Evolutionary conservation across 2,797 vertebrate genomes (phyloP).

Genomic region (Paratrypauchen microcephalus): DNA sequence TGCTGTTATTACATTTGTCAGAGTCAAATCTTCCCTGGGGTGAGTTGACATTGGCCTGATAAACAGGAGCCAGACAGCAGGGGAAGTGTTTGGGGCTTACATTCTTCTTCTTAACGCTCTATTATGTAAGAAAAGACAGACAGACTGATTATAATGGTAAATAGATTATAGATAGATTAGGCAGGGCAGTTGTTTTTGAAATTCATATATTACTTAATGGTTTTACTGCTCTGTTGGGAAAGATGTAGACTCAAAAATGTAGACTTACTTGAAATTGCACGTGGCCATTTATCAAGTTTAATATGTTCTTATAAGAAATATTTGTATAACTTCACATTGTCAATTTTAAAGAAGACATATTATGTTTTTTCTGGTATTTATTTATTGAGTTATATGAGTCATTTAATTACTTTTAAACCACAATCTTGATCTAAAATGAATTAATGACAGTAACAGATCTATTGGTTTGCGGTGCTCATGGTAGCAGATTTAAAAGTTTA

Average conservation of each 20-base stretch:
- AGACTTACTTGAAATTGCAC: too few relatives aligned
- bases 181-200: slow-evolving; percentile 2
- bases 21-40: slow-evolving; percentile 19
- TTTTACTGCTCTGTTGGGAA: slow-evolving; percentile 10
- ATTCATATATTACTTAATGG: slow-evolving; percentile 7
- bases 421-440: too few relatives aligned
- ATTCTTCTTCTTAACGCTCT: neutral
- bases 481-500: too few relatives aligned
- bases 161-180: too few relatives aligned
- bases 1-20: slow-evolving; percentile 31
- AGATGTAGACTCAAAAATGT: neutral
- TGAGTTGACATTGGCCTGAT: slow-evolving; percentile 17
- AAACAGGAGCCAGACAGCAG: slow-evolving; percentile 9
- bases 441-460: too few relatives aligned
- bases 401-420: too few relatives aligned
- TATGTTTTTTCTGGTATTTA: too few relatives aligned
- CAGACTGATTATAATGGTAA: neutral
- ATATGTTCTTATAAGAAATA: neutral
- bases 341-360: too few relatives aligned
- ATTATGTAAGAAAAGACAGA: slow-evolving; percentile 6
- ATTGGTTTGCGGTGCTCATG: too few relatives aligned
- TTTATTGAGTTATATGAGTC: too few relatives aligned
- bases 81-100: slow-evolving; percentile 3
- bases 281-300: neutral
- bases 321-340: neutral